phyloP scores from a whole-genome alignment of 2,888 invertebrate genomes.

The Lasioglossum morio region DNA sequence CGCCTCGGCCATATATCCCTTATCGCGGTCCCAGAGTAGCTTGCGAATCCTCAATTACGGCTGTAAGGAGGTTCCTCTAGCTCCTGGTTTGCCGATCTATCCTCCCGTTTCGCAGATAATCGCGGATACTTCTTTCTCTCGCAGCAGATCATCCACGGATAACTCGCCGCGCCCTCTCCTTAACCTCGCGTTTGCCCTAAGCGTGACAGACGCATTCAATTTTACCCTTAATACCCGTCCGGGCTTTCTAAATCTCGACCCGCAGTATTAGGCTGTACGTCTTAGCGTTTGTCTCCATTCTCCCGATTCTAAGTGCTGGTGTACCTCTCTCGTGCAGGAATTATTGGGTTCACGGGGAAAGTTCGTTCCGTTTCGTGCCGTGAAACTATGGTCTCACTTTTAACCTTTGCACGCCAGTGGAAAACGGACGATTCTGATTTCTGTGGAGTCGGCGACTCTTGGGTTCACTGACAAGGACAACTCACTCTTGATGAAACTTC shows the following conservation, averaged over 20 bases:
- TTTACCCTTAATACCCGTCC: too few relatives aligned
- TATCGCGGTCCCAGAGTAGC: constrained; percentile 20
- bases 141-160: neutral
- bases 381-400: neutral
- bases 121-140: neutral
- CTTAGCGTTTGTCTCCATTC: too few relatives aligned
- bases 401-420: neutral
- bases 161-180: neutral
- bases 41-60: constrained; percentile 46
- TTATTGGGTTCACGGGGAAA: neutral
- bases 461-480: too few relatives aligned
- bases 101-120: neutral
- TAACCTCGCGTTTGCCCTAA: neutral
- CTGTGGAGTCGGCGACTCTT: neutral
- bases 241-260: too few relatives aligned
- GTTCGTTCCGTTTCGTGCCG: neutral
- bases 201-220: too few relatives aligned
- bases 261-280: too few relatives aligned
- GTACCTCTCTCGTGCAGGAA: neutral
- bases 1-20: constrained; percentile 48
- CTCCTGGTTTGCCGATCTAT: neutral
- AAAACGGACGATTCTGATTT: neutral
- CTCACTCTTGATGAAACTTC: too few relatives aligned
- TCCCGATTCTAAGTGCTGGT: too few relatives aligned
- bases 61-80: constrained; percentile 8